Evolutionary conservation across 2,888 invertebrate species (phyloP).

Genomic region (Griposia aprilina): DNA sequence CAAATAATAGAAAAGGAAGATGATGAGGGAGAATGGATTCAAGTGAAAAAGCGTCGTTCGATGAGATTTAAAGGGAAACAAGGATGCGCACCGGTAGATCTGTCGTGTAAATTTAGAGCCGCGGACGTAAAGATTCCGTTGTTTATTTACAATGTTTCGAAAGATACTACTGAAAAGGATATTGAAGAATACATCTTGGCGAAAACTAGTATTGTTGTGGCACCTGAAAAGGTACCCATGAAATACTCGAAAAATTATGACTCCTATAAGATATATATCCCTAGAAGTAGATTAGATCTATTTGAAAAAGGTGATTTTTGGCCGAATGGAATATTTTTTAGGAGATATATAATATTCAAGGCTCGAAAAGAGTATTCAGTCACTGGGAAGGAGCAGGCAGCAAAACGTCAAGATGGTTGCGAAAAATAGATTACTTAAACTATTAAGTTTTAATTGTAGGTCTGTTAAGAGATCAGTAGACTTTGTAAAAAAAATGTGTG

Average conservation of each 20-base stretch:
- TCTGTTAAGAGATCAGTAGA: slow-evolving; percentile 9
- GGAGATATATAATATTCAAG: slow-evolving; percentile 8
- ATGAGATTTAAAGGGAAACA: slow-evolving; percentile 8
- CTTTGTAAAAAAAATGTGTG: neutral
- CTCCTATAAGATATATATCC: slow-evolving; percentile 1
- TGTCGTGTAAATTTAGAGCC: slow-evolving; percentile 2
- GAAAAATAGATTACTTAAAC: neutral
- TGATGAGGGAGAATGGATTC: neutral
- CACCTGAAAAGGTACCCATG: neutral
- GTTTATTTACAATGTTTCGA: slow-evolving; percentile 2
- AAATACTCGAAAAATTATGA: slow-evolving; percentile 3
- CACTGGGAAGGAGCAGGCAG: neutral
- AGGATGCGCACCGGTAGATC: slow-evolving; percentile 6
- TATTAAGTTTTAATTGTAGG: slow-evolving; percentile 1
- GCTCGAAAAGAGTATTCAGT: neutral
- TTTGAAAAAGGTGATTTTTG: slow-evolving; percentile 7
- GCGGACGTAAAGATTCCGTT: slow-evolving; percentile 3
- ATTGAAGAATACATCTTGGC: neutral
- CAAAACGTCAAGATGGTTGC: neutral
- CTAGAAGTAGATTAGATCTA: neutral
- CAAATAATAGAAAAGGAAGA: neutral
- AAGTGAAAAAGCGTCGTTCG: slow-evolving; percentile 1
- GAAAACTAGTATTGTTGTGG: neutral
- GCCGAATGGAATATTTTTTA: slow-evolving; percentile 12
- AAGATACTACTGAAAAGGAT: neutral